Evolutionary conservation across 2,888 invertebrate genomes (phyloP), one percentile per base, ranked within the genome.

Genomic region (Pelosia muscerda): DNA sequence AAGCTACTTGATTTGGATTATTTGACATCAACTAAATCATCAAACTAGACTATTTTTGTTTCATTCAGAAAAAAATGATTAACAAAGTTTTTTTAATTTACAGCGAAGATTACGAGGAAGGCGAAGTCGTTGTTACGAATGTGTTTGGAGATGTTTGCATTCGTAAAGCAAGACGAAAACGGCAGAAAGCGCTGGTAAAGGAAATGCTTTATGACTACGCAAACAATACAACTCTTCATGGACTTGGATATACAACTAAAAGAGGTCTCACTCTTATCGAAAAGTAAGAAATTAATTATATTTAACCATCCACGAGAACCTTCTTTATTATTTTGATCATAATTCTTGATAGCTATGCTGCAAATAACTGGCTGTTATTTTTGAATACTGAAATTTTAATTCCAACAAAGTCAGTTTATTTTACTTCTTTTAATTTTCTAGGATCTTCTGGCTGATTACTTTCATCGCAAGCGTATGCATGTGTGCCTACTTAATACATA

Each of bases 211-310:
- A 74, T n/a, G 88, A 88, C 34, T 88, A 86, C 34, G 83, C 88
- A 0, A 75, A 63, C 2, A 86, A 86, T 56, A 87, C 86, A 0
- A 85, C 88, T 0, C 78, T 89, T 0, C 89, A 89, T 54, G 88
- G 89, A 3, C 74, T 89, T 0, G 77, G 85, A 22, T 89, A 89
- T 31, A 69, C 86, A 1, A 82, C 86, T 0, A 84, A 83, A 34
- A 77, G 59, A 58, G 84, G 84, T 10, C 72, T 86, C 0, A 79
- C 81, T 55, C 19, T 74, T 3, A 57, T 81, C 13, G 89, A 89
- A 72, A 87, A 84, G 88, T 88, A 78, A 77, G 82, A 77, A 49
- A 23, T 38, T 22, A 11, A 25, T 25, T 23, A 59, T 2, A 23
- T 53, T n/a, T 49, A 49, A 1, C 11, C 4, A 31, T 31, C 31